Evolutionary conservation across 2,113 vertebrate species (phyloP), one percentile per base, ranked within the genome.

Genomic region (Mirza zaza): DNA sequence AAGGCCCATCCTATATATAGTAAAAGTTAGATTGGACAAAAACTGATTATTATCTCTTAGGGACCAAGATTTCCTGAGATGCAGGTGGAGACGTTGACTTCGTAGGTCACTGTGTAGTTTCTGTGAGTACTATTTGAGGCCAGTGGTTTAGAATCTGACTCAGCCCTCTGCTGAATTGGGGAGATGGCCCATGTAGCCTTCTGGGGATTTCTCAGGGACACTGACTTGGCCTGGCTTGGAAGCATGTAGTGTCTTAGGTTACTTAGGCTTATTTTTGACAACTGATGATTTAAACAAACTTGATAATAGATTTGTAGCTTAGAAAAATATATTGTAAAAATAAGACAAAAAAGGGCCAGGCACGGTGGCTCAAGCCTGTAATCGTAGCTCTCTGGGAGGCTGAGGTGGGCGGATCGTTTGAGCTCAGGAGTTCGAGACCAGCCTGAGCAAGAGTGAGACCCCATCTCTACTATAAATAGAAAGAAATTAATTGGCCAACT

Each of bases 41-140:
- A 90, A 75, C 29, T 82, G 29, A 61, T 88, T 87, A 61, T 76
- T 93, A 71, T 76, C 93, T 97, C 61, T 96, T 93, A 81, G 48
- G 76, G 81, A 91, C 52, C 23, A 91, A 95, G 59, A 94, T 95
- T 97, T 96, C 85, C 88, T 63, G 57, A 83, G 65, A 85, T 90
- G 25, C 68, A 52, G 52, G 91, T 97, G 71, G 48, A 71, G 85
- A 52, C 25, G 63, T 10, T 96, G 95, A 97, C 85, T 96, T 97
- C 87, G 96, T 97, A 97, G 96, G 93, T 92, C 88, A 95, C 45
- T 91, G 88, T 95, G 91, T 95, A 88, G 92, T 95, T 95, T 96
- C 50, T 97, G 48, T 94, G 77, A 91, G 50, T 88, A 52, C 63
- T 90, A 0, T 90, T 94, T 81, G 92, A 94, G 80, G 94, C 90